phyloP scores from a whole-genome alignment of 2,888 invertebrate genomes.

The Cheilosia scutellata region DNA sequence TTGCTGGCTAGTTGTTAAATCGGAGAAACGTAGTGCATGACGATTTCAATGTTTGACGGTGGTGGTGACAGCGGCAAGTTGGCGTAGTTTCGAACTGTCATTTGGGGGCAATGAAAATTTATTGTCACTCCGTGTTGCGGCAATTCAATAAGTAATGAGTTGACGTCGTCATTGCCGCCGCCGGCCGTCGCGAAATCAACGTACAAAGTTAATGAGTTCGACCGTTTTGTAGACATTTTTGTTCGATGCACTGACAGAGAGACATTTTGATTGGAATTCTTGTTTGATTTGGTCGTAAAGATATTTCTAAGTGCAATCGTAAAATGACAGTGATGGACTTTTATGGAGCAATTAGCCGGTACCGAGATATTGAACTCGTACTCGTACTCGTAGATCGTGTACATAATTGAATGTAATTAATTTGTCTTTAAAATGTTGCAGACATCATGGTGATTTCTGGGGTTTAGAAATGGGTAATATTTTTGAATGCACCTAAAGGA shows the following conservation, averaged over 20 bases:
- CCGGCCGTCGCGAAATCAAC: slow-evolving; percentile 36
- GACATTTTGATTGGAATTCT: slow-evolving; percentile 36
- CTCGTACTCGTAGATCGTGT: slow-evolving; percentile 7
- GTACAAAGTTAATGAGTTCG: slow-evolving; percentile 44
- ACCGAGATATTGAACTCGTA: not conserved
- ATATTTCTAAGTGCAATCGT: slow-evolving; percentile 34
- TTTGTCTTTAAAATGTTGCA: slow-evolving; percentile 9
- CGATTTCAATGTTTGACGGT: slow-evolving; percentile 15
- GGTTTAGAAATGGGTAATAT: not conserved
- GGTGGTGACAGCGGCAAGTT: slow-evolving; percentile 56
- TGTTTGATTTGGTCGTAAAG: slow-evolving; percentile 44
- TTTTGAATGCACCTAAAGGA: not conserved
- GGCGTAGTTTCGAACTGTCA: slow-evolving; percentile 56
- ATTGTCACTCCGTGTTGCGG: slow-evolving; percentile 52
- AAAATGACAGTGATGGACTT: slow-evolving; percentile 33
- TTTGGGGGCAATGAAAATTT: slow-evolving; percentile 70
- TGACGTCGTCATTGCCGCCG: slow-evolving; percentile 34
- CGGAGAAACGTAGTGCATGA: slow-evolving; percentile 34
- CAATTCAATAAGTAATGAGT: slow-evolving; percentile 53
- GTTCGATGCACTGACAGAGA: not conserved
- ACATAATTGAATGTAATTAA: slow-evolving; percentile 6
- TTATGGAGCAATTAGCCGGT: slow-evolving; percentile 33
- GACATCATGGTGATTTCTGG: not conserved
- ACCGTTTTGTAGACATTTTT: slow-evolving; percentile 5
- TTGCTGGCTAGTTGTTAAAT: slow-evolving; percentile 29